Evolutionary conservation across 2,888 invertebrate genomes (phyloP).

Genomic region (Sarcophaga caerulescens): DNA sequence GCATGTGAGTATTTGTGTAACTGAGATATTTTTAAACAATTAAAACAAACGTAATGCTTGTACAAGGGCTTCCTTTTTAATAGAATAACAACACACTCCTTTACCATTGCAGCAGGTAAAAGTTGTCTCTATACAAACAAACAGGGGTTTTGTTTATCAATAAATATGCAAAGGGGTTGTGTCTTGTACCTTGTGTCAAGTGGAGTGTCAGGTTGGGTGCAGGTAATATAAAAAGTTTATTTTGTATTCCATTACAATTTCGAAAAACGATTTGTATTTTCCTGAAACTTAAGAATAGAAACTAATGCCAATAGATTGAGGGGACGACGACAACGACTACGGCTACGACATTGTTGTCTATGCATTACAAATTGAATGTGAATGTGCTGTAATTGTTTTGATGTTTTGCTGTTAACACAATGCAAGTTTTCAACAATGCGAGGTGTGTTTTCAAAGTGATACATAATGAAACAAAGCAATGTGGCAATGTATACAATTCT

Average conservation of each 20-base stretch:
- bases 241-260: conserved; percentile 2
- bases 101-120: background rate
- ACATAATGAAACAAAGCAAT: background rate
- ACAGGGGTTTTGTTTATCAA: background rate
- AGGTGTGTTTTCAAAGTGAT: background rate
- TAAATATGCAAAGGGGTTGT: background rate
- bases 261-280: conserved; percentile 6
- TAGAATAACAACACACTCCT: background rate
- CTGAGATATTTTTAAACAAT: conserved; percentile 39
- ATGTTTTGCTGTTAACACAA: conserved; percentile 37
- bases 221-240: background rate
- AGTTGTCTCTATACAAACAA: background rate
- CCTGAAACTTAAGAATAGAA: conserved; percentile 20
- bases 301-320: conserved; percentile 22
- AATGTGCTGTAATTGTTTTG: conserved; percentile 46
- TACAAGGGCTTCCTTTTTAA: background rate
- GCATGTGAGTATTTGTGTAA: conserved; percentile 1
- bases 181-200: background rate
- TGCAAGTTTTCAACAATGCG: conserved; percentile 3
- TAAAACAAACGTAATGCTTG: conserved; percentile 32
- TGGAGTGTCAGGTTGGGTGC: background rate
- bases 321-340: background rate
- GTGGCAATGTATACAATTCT: too few relatives aligned
- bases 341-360: conserved; percentile 2
- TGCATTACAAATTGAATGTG: conserved; percentile 36